Evolutionary conservation across 2,888 invertebrate genomes (phyloP).

Genomic region (Digitonthophagus gazella): DNA sequence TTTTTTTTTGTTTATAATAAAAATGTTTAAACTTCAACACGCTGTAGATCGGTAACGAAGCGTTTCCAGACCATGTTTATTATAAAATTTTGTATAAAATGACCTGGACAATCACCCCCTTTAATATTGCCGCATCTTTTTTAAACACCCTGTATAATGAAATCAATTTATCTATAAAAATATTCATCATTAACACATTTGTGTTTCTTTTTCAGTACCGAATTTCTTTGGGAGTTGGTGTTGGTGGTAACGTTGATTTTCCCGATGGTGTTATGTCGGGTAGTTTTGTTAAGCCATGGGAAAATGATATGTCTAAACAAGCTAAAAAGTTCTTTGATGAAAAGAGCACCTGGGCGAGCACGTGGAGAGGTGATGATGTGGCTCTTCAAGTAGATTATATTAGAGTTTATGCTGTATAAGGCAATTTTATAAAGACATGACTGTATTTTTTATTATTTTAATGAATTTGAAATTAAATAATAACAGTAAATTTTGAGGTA

Average conservation of each 20-base stretch:
- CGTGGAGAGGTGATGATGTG: conserved; percentile 53
- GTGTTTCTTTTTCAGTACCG: conserved; percentile 10
- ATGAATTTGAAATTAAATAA: neutral
- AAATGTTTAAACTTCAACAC: too few species aligned
- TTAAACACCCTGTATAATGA: too few species aligned
- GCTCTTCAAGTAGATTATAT: conserved; percentile 56
- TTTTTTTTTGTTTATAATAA: too few species aligned
- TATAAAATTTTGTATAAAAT: too few species aligned
- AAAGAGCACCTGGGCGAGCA: conserved; percentile 57
- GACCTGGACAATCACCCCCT: too few species aligned
- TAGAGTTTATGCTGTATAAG: conserved; percentile 49
- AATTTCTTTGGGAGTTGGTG: conserved; percentile 62
- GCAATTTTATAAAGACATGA: neutral
- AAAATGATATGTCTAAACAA: conserved; percentile 57
- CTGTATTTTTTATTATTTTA: too few species aligned
- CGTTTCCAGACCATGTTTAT: too few species aligned
- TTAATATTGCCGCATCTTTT: too few species aligned
- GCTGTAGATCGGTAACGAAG: too few species aligned
- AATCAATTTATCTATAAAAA: too few species aligned
- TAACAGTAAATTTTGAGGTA: too few species aligned
- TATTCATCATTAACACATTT: too few species aligned
- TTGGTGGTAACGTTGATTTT: conserved; percentile 66
- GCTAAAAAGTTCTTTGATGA: conserved; percentile 62
- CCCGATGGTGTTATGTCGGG: conserved; percentile 55
- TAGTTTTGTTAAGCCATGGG: conserved; percentile 63